Base-by-base conservation (phyloP, 2,888 invertebrate genomes). In the Vanessa cardui region DNA sequence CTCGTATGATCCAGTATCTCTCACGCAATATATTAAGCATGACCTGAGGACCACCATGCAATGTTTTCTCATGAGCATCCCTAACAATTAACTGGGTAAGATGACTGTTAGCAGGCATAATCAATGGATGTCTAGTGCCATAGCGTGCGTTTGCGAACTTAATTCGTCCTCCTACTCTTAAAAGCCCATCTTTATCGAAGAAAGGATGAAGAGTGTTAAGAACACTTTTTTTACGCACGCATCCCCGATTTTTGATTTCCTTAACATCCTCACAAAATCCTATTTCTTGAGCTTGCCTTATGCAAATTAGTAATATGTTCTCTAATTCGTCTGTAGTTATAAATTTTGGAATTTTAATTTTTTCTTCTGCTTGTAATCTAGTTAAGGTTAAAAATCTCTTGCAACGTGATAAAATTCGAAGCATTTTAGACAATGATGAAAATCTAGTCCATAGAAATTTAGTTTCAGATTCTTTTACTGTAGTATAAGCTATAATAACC, bases 11-110 rank as follows among this genome's bases (percentile, higher is more conserved):
- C 74, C 74, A 78, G 31, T 70, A 78, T 59, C 68, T 72, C 0
- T 68, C 47, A 26, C 74, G 58, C 7, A 79, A 12, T 44, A 66
- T 76, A 59, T 70, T 74, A 0, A 76, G 18, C 64, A 73, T 76
- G 1, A 75, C 6, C n/a, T 74, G 75, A 5, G 73, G 71, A 8
- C 77, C 77, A 7, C 78, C 78, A 66, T 80, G 80, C 5, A 78
- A 31, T 46, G 74, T 72, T 33, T 64, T 65, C 0, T 21, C 0
- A 45, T 77, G 74, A 0, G 74, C 74, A 56, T 77, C 68, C 0
- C 16, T 4, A 21, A 78, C 39, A 47, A 76, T 62, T 12, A 76
- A 26, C 8, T 66, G 64, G 0, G 69, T 69, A 20, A 76, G 56
- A 45, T 72, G 66, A 60, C 39, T 45, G 44, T 69, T 58, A 52